Evolutionary conservation across 2,113 vertebrate species (phyloP).

Genomic region (Macaca nemestrina): DNA sequence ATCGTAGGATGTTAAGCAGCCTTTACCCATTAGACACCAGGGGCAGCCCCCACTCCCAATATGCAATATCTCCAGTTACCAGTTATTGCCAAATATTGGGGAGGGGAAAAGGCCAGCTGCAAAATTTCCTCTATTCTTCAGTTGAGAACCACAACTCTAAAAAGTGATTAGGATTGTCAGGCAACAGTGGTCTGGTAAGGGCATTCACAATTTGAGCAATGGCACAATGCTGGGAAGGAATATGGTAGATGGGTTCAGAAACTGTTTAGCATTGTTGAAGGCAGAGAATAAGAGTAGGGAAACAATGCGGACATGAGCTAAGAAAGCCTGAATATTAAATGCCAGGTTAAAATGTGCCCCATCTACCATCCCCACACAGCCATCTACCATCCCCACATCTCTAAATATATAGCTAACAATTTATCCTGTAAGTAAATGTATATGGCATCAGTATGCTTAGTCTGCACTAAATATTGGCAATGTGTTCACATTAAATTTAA

Average conservation of each 20-base stretch:
- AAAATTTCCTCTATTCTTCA: background rate
- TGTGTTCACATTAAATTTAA: background rate
- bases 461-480: background rate
- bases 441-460: background rate
- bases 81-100: background rate
- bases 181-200: background rate
- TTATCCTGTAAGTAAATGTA: background rate
- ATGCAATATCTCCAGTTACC: background rate
- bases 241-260: background rate
- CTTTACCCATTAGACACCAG: background rate
- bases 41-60: background rate
- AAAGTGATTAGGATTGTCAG: background rate
- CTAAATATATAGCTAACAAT: background rate
- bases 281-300: background rate
- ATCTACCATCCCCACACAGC: background rate
- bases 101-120: background rate
- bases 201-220: background rate
- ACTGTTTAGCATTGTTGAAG: background rate
- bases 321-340: background rate
- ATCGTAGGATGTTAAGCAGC: background rate
- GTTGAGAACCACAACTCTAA: background rate
- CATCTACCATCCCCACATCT: background rate
- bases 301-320: background rate
- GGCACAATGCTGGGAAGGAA: background rate
- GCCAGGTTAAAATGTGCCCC: background rate